Evolutionary conservation across 92 coral and sea anemone species (phyloP).

Genomic region (Phymanthus crucifer): DNA sequence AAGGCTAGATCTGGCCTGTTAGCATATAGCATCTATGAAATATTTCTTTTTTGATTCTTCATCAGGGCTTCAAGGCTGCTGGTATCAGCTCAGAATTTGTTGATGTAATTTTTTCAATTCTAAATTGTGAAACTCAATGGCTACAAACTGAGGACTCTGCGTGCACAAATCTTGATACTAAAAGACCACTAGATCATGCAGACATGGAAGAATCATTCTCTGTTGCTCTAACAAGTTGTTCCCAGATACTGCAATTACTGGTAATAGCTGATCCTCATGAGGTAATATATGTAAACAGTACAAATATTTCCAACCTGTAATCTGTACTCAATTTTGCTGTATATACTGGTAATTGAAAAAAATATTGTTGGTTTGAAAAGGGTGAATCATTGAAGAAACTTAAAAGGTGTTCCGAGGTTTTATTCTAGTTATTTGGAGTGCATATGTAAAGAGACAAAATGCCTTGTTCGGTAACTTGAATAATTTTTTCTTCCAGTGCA

Average conservation of each 20-base stretch:
- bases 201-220: neutral
- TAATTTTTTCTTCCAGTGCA: constrained; percentile 40
- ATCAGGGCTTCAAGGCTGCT: constrained; percentile 17
- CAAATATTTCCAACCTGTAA: no score
- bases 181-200: neutral
- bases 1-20: neutral
- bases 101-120: constrained; percentile 8
- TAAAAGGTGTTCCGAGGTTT: no score
- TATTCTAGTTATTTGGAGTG: no score
- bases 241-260: constrained; percentile 10
- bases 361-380: no score
- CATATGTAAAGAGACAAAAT: no score
- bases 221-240: constrained; percentile 20
- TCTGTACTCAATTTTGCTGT: no score
- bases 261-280: constrained; percentile 17
- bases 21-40: neutral
- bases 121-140: neutral
- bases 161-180: neutral
- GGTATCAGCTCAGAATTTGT: constrained; percentile 10
- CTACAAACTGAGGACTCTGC: neutral
- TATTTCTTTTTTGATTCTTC: neutral
- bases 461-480: no score
- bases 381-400: no score
- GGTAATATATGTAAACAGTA: no score
- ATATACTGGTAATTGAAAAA: no score